These are phyloP conservation scores for Pomacea canaliculata DNA, from an alignment of 2,888 invertebrate genomes.

Conservation along the genomic window DNA sequence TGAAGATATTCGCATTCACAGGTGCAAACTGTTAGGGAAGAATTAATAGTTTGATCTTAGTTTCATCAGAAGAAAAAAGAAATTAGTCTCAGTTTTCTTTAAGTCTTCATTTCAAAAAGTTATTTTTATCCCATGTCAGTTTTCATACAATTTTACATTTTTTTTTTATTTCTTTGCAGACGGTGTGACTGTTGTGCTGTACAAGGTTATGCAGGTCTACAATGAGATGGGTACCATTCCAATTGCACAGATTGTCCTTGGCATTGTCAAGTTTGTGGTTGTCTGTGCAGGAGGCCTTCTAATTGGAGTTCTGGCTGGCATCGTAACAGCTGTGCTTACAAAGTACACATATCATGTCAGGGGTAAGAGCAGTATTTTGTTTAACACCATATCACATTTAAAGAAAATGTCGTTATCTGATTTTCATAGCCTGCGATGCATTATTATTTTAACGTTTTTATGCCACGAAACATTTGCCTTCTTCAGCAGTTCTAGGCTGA, in stretches of 20 bases:
- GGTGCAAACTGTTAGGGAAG: too few relatives aligned
- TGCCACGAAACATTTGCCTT: too few relatives aligned
- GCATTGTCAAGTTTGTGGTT: slow-evolving; percentile 72
- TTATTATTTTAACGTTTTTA: background rate
- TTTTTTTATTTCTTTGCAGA: slow-evolving; percentile 60
- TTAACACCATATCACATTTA: background rate
- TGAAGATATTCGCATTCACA: too few relatives aligned
- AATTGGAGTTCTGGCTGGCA: slow-evolving; percentile 72
- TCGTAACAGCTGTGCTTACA: slow-evolving; percentile 71
- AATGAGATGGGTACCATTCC: slow-evolving; percentile 59
- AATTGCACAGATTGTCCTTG: slow-evolving; percentile 67
- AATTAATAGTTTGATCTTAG: too few relatives aligned
- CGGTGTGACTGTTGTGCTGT: slow-evolving; percentile 74
- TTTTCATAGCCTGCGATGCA: background rate
- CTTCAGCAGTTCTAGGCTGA: background rate
- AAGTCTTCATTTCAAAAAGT: too few relatives aligned
- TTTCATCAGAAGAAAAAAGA: too few relatives aligned
- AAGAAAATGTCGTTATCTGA: too few relatives aligned
- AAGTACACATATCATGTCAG: slow-evolving; percentile 69
- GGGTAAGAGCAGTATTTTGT: slow-evolving; percentile 44
- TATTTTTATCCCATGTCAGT: background rate
- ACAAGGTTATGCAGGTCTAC: slow-evolving; percentile 73
- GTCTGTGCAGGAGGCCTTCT: slow-evolving; percentile 72
- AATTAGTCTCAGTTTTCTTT: too few relatives aligned
- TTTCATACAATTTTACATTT: background rate